Evolutionary conservation across 2,797 vertebrate species (phyloP), one percentile per base, ranked within the genome.

Genomic region (Coregonus suidteri): DNA sequence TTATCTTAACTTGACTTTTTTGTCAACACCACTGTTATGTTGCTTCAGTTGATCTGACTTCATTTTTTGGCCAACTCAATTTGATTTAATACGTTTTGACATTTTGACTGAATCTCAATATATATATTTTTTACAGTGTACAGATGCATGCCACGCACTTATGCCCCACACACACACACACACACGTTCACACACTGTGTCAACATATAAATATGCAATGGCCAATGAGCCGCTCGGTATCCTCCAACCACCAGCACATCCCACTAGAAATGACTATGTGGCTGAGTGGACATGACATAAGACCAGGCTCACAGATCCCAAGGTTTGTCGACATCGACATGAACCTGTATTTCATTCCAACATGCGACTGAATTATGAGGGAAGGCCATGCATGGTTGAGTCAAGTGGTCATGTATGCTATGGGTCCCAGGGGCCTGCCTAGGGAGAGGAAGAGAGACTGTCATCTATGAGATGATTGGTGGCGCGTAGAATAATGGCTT

Each of bases 381-480:
- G 64, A 34, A 81, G 81, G 85, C 90, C 90, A 88, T 81, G 79
- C 81, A 84, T 82, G 82, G 85, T 73, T 83, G 85, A 53, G 4
- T 69, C 75, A 18, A 53, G 53, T 11, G 66, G 16, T n/a, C 34
- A 52, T 35, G 64, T 16, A 54, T 18, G 65, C 6, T 18, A 6
- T 16, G 18, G 34, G 20, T 31, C 56, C 69, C 71, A 54, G 0
- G 65, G 70, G 86, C 71, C 34, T 35, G 41, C 74, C 75, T 62
- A 7, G n/a, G 56, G 16, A 59, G 13, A 66, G 75, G 76, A 81
- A 75, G 37, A 37, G 37, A 56, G 80, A 80, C 74, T 30, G 18
- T 34, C 30, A 34, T 25, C 1, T 52, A 37, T 53, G 31, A 0
- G 11, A 56, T n/a, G 41, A 35, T 37, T 13, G 71, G 76, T 75